Evolutionary conservation across 2,797 vertebrate genomes (phyloP), one percentile per base, ranked within the genome.

Genomic region (Diplodus sargus): DNA sequence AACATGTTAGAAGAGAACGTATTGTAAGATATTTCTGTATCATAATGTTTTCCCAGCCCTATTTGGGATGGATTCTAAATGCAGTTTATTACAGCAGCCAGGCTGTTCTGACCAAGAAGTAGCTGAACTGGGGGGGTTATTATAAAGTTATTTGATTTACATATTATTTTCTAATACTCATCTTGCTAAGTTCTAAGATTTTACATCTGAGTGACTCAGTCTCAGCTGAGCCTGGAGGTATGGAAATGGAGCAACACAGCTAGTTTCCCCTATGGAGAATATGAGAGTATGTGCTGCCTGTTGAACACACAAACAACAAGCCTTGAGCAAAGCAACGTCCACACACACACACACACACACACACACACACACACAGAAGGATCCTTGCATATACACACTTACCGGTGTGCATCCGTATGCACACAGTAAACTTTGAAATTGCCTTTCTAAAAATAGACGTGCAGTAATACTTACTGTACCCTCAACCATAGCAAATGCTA

Each of bases 371-470:
- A 51, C 74, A 51, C 17, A 60, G 8, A 43, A 65, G 54, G 23
- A 57, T 9, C 15, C 70, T 59, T 80, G 65, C 83, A 76, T 79
- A 78, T 70, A 83, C 76, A 85, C 57, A 78, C 62, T 79, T 51
- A 16, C 18, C 51, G 25, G 17, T 67, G 70, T 76, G 67, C 76
- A 75, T 42, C 60, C 14, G 49, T 78, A 76, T 74, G 78, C 82
- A 74, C 80, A 84, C 75, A 58, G 79, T 85, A 85, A 91, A 89
- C 89, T 89, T 87, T 86, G 73, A 92, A 91, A 91, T 90, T 92
- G 85, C 86, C 73, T 90, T 83, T 90, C 89, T 86, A 92, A 89
- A 91, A 92, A 91, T 91, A 92, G 84, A 68, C 71, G 16, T 22
- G 48, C 63, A 66, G 69, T 74, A 74, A 79, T 91, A 89, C 82